phyloP scores from a whole-genome alignment of 2,113 vertebrate species.

The Gambusia holbrooki region DNA sequence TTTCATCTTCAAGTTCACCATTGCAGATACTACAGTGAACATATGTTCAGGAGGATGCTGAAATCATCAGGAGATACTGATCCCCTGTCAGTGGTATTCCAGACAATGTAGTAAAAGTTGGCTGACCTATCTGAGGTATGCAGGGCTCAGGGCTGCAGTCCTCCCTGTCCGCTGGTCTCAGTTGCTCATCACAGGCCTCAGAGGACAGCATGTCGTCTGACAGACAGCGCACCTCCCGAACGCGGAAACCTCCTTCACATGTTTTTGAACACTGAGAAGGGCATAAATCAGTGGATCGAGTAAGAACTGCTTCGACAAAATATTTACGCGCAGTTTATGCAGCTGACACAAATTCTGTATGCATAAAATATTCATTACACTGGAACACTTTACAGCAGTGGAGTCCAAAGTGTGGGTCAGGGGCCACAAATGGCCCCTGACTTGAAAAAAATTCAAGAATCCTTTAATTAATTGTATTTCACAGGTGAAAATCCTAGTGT shows the following conservation, averaged over 20 bases:
- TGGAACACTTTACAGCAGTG: background rate
- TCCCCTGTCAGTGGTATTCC: background rate
- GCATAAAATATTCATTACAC: background rate
- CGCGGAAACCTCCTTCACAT: conserved; percentile 91
- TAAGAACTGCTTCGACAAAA: background rate
- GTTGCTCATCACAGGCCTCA: conserved; percentile 81
- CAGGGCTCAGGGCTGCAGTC: conserved; percentile 89
- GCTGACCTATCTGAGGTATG: conserved; percentile 87
- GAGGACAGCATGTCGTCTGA: conserved; percentile 86
- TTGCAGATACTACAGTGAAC: background rate
- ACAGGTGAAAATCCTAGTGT: no score
- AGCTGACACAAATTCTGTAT: background rate
- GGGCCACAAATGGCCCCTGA: background rate
- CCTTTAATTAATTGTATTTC: no score
- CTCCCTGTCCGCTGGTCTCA: conserved; percentile 86
- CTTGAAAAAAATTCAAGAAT: background rate
- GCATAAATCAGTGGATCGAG: conserved; percentile 7
- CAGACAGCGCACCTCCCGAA: conserved; percentile 92
- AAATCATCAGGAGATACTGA: conserved; percentile 5
- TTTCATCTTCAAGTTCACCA: background rate
- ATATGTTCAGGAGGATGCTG: conserved; percentile 5
- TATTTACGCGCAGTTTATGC: background rate
- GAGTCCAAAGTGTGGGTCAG: background rate
- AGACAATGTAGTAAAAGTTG: background rate
- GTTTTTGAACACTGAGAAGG: conserved; percentile 90